Percentiles rank a stretch among this genome's conserved stretches.
Conservation (phyloP, 2,888 invertebrate species). For the Eupithecia subumbrata region DNA sequence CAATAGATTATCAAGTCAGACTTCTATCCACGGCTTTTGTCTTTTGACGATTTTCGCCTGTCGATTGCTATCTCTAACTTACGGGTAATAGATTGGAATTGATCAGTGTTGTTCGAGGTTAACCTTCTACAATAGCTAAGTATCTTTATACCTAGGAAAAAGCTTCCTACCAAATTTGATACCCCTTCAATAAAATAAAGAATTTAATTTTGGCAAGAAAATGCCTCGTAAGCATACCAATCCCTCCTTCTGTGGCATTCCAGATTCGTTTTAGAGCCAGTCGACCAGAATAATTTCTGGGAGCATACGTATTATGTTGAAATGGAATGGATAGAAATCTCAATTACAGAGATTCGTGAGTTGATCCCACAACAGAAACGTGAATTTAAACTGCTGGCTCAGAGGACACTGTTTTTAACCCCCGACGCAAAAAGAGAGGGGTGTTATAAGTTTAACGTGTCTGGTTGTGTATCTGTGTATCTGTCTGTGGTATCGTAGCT, state of each 20-base stretch:
- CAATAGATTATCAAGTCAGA: background rate
- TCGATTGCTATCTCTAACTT: too few species aligned
- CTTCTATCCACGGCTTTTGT: background rate
- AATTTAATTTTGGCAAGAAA: conserved; percentile 4
- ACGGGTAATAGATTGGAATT: too few species aligned
- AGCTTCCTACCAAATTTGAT: background rate
- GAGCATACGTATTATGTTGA: conserved; percentile 21
- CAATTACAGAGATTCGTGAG: conserved; percentile 27
- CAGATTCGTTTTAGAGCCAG: conserved; percentile 29
- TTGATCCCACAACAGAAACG: conserved; percentile 7
- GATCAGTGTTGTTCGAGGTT: background rate
- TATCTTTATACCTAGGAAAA: background rate
- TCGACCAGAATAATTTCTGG: conserved; percentile 22
- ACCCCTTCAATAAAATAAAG: background rate
- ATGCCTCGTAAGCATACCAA: conserved; percentile 14
- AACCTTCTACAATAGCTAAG: background rate
- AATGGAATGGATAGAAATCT: conserved; percentile 36
- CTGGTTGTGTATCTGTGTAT: too few species aligned
- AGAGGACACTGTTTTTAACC: background rate
- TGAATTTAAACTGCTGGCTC: background rate
- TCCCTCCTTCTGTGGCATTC: conserved; percentile 24
- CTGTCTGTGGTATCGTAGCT: too few species aligned
- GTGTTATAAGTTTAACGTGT: too few species aligned
- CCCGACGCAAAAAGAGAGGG: too few species aligned
- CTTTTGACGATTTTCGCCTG: too few species aligned